These are phyloP conservation scores for Orthosia cruda DNA, from an alignment of 2,888 invertebrate genomes.

Conservation along the genomic window DNA sequence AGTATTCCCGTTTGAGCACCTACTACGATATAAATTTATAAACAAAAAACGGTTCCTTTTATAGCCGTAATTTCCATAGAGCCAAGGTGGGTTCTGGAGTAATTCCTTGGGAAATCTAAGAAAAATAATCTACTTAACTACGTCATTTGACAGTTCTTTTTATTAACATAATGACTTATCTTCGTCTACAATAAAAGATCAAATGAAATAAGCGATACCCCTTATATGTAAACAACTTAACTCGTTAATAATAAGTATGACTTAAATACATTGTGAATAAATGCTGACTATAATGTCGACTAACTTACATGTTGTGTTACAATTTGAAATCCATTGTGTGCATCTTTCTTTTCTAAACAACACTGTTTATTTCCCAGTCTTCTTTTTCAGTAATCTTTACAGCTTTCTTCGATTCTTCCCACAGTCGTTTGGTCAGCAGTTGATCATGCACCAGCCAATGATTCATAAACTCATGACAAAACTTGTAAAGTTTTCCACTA, in stretches of 20 bases:
- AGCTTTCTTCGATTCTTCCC: slow-evolving; percentile 81
- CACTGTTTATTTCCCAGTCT: slow-evolving; percentile 78
- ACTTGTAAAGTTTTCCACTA: slow-evolving; percentile 84
- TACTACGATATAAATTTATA: no score
- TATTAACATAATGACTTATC: no score
- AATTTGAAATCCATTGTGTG: background rate
- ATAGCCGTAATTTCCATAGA: background rate
- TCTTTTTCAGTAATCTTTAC: slow-evolving; percentile 80
- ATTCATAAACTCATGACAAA: slow-evolving; percentile 80
- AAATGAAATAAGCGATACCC: no score
- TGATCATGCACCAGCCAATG: slow-evolving; percentile 81
- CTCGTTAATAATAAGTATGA: background rate
- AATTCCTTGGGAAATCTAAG: background rate
- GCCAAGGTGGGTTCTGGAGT: background rate
- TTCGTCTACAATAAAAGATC: no score
- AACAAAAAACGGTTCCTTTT: background rate
- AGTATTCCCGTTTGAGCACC: no score
- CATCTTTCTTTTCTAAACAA: background rate
- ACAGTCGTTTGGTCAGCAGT: slow-evolving; percentile 76
- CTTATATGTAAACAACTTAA: no score
- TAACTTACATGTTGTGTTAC: background rate
- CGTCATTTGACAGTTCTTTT: background rate
- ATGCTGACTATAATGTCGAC: slow-evolving; percentile 22
- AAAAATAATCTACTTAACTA: background rate
- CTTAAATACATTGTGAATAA: background rate